Evolutionary conservation across 2,888 invertebrate genomes (phyloP), one percentile per base, ranked within the genome.

Genomic region (Entomobrya proxima): DNA sequence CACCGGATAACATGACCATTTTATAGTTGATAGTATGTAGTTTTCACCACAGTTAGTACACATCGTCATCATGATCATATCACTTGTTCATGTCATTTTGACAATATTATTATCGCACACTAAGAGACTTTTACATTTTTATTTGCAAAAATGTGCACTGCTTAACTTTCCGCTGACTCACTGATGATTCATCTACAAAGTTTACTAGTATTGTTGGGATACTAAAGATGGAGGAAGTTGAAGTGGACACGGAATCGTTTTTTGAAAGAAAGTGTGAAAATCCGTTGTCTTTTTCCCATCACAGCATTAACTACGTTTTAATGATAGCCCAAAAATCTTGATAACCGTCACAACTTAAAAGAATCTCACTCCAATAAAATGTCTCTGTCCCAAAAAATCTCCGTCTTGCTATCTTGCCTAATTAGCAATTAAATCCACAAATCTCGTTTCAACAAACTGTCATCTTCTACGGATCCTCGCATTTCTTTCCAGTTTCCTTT

Each of bases 71-170:
- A 21, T 27, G 61, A 30, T 40, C 58, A 58, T 5, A 32, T 15
- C 61, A 61, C 61, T 55, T 32, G 4, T 21, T 76, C 58, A 76
- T 55, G 76, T 76, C 76, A 76, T 76, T 55, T 55, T 76, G 77
- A 61, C 77, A 61, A 24, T 27, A 24, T 40, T 64, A 2, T 21
- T 21, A 37, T 7, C n/a, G 27, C 27, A 35, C 11, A 69, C 64
- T 27, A 27, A 7, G 2, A 47, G 47, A 47, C 18, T 2, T 18
- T 18, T 47, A 47, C 3, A 47, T 47, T 15, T n/a, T 7, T 15
- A n/a, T 2, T 47, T 3, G 47, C 47, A 11, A 64, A 18, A 11
- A 32, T 35, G 30, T 15, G 15, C 64, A 35, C 4, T 67, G 21
- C 50, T n/a, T 58, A 27, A 3, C 13, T 15, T 64, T n/a, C 30